Evolutionary conservation across 2,888 invertebrate genomes (phyloP).

Genomic region (Escarpia spicata): DNA sequence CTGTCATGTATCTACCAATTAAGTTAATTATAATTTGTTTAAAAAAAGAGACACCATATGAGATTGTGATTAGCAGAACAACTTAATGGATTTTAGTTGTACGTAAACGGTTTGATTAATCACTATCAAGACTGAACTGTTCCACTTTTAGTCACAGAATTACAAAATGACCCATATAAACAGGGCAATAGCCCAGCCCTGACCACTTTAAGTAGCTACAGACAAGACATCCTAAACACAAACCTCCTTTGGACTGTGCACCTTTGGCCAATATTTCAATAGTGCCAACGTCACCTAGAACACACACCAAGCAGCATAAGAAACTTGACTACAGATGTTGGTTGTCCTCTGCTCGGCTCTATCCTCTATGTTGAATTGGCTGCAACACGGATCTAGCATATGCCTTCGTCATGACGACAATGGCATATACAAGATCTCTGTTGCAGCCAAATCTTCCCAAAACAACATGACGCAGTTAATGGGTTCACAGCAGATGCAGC

Average conservation of each 20-base stretch:
- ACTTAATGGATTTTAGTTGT: neutral
- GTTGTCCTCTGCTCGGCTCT: neutral
- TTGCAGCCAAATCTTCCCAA: neutral
- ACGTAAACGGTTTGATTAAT: neutral
- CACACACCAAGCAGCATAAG: constrained; percentile 23
- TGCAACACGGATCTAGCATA: no score
- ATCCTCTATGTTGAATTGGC: no score
- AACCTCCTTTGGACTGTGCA: constrained; percentile 22
- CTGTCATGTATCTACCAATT: neutral
- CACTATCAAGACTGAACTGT: constrained; percentile 14
- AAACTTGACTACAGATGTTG: neutral
- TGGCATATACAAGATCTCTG: neutral
- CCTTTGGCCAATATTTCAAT: constrained; percentile 17
- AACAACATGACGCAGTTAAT: neutral
- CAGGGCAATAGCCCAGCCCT: no score
- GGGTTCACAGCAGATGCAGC: no score
- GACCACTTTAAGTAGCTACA: neutral
- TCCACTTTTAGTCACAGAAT: neutral
- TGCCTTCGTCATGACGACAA: no score
- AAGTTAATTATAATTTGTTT: neutral
- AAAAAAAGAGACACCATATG: neutral
- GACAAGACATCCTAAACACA: neutral
- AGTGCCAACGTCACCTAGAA: constrained; percentile 79
- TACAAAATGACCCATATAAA: neutral
- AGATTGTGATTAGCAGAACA: neutral